Conservation (phyloP, 2,888 invertebrate species). For the Synergus gifuensis region DNA sequence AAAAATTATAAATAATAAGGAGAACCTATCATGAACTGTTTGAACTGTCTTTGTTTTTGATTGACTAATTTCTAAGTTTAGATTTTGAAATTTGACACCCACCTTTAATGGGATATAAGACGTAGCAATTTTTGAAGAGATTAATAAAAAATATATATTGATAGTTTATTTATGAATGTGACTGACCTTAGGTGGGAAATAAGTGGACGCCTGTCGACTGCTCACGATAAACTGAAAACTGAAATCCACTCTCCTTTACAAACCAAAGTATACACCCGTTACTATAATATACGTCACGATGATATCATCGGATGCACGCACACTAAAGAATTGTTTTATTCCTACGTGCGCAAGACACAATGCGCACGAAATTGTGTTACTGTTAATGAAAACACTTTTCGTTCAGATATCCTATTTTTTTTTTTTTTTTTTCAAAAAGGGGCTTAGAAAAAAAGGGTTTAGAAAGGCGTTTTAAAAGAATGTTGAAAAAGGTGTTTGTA, state of each 20-base stretch:
- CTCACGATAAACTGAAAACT: constrained; percentile 68
- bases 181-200: constrained; percentile 43
- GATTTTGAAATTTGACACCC: neutral
- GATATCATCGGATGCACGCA: constrained; percentile 66
- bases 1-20: neutral
- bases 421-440: neutral
- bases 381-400: constrained; percentile 32
- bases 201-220: constrained; percentile 53
- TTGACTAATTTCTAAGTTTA: neutral
- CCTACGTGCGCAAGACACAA: constrained; percentile 15
- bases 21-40: neutral
- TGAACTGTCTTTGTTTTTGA: neutral
- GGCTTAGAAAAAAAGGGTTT: no score
- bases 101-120: neutral
- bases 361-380: neutral
- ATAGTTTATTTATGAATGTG: constrained; percentile 30
- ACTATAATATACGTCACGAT: constrained; percentile 66
- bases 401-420: neutral
- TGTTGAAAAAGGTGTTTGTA: no score
- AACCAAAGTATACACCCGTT: constrained; percentile 42
- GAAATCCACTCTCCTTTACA: constrained; percentile 43
- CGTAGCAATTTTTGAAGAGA: neutral
- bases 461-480: no score
- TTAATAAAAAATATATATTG: neutral
- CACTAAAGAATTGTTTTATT: constrained; percentile 24